Base-by-base conservation (phyloP, 1,140 invertebrate species). In the Vanessa atalanta region DNA sequence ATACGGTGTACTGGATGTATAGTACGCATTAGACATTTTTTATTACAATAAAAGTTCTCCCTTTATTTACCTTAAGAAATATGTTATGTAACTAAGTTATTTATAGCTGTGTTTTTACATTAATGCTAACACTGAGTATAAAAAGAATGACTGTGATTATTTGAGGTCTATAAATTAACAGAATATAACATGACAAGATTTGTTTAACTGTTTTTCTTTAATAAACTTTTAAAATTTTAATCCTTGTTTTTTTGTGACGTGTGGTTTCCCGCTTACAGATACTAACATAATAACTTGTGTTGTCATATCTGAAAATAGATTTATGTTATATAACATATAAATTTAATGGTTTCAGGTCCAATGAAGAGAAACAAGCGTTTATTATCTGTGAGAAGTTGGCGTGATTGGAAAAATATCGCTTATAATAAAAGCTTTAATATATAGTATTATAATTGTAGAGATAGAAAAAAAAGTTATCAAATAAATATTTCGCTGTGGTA, bases 321-420 rank as follows among this genome's bases (percentile, higher is more conserved):
- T 55, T 50, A 50, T 47, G 60, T 37, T 31, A 14, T 61, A 61
- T 53, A 60, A 66, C 26, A 75, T 61, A n/a, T 16, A 26, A 66
- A 15, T 76, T 72, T 64, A 26, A 43, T 75, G 37, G 48, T 83
- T 83, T 71, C 82, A 83, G 82, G 75, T 79, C 73, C 9, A 57
- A 76, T 67, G 67, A 78, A 76, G 76, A 81, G 47, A 67, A 47
- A 7, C 47, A 75, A 65, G 60, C 63, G 23, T 83, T 71, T 77
- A 37, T 82, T 53, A 26, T 57, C 12, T 83, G 78, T 72, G 77
- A 77, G 37, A 73, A 75, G 60, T 65, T 61, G 55, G 63, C 70
- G 37, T 57, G 20, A 57, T 57, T 23, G 20, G 9, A 57, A 2
- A 57, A 0, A 11, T 43, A 5, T 73, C 48, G 53, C 57, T 47